Base-by-base conservation (phyloP, 2,797 vertebrate genomes). In the Borostomias antarcticus region DNA sequence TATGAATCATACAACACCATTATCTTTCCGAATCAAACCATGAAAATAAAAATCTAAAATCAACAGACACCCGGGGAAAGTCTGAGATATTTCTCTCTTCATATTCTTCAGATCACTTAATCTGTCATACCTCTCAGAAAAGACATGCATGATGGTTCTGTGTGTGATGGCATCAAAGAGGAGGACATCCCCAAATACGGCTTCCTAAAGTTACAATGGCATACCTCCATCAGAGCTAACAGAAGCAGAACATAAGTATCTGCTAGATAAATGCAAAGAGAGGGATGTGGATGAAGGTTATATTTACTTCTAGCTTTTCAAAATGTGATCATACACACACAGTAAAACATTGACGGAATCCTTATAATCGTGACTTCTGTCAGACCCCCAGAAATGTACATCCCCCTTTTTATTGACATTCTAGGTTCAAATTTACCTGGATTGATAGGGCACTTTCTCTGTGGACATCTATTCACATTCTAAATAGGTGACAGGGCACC, bases 141-240 rank as follows among this genome's bases (percentile, higher is more conserved):
- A 45, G 40, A 45, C 40, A 45, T n/a, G 15, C 7, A 6, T 15
- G n/a, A 45, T 45, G 15, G 40, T 45, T 45, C 43, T 35, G 32
- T 35, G 50, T 59, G 54, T 17, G 47, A 74, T 47, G 74, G 40
- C 52, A 59, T 64, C 43, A 68, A 64, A 71, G 53, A 48, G 17
- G 74, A 29, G 63, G 65, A 70, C 10, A 35, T 69, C 45, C 32
- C 21, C 53, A 5, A 60, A 8, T 25, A 37, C 66, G 32, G 45
- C 50, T 23, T 71, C 64, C 62, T 10, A 53, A 68, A 68, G 51
- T 1, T 53, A 21, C 6, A 21, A 1, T 19, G 62, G 63, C 64
- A 71, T n/a, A n/a, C n/a, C 73, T 72, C 77, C 58, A 73, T 76
- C 81, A 83, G 82, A 90, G 88, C 69, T 82, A 89, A 89, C 85